Evolutionary conservation across 2,797 vertebrate species (phyloP), one percentile per base, ranked within the genome.

Genomic region (Sebastes miniatus): DNA sequence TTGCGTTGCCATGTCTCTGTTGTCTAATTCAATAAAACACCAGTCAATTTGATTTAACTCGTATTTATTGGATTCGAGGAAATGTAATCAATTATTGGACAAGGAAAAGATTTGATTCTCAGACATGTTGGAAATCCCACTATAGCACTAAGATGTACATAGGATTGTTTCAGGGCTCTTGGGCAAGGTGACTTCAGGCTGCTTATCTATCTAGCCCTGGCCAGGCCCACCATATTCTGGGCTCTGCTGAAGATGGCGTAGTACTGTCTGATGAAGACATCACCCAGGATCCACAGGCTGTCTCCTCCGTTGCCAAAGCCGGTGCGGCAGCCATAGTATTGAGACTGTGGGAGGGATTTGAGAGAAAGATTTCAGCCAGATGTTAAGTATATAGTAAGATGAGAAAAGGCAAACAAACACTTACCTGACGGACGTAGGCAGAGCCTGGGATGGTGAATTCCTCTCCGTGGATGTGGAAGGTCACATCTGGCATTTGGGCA

Each of bases 261-360:
- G 88, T 96, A 96, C 39, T 94, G 77, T 36, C 90, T 89, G 86
- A 96, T 95, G 91, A 96, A 97, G 91, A 96, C 78, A 1, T 95
- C 92, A 0, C 95, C 95, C n/a, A 96, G 92, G 77, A 96, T 94
- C 95, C 96, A 96, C 64, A 95, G 87, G 83, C 14, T 83, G 68
- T 10, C 16, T 25, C 77, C 84, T 64, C 66, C 47, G 0, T 9
- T 32, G 20, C 59, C 6, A 2, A 91, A 80, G 31, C 87, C 89
- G 4, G 85, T 83, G 6, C 64, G 39, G 76, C 91, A 92, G 76
- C 84, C 83, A 14, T n/a, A 75, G 59, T 83, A 74, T 0, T 4
- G 20, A 63, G 76, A 67, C 91, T 89, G 62, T 27, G 22, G 27
- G 62, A 57, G 5, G 14, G 34, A 68, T 50, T 22, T 59, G 8